These are phyloP conservation scores for Dryoscopus gambensis DNA, from an alignment of 2,113 vertebrate genomes.

Conservation along the genomic window DNA sequence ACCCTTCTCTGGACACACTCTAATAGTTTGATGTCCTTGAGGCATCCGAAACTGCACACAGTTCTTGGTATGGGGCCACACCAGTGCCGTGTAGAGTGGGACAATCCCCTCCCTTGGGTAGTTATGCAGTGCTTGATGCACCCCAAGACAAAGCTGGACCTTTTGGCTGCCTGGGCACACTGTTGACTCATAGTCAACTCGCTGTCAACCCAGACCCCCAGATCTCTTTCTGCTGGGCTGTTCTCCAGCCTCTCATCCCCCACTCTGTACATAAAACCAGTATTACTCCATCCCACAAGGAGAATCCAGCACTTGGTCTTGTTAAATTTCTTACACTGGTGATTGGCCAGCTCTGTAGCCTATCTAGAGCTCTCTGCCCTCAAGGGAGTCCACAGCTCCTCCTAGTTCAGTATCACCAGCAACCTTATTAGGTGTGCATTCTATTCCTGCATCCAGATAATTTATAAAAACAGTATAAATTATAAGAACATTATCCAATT, in stretches of 20 bases:
- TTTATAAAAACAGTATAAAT: not conserved
- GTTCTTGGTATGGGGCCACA: not conserved
- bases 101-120: no score
- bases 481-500: not conserved
- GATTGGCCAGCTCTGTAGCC: not conserved
- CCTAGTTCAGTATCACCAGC: not conserved
- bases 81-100: not conserved
- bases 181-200: not conserved
- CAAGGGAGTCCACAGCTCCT: not conserved
- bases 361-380: not conserved
- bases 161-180: not conserved
- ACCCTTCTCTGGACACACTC: not conserved
- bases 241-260: not conserved
- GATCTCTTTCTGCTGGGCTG: not conserved
- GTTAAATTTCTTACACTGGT: not conserved
- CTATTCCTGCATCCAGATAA: not conserved
- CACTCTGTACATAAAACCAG: not conserved
- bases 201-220: not conserved
- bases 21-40: not conserved
- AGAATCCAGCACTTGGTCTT: not conserved
- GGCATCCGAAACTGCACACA: not conserved
- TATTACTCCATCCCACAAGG: not conserved
- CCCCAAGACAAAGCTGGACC: not conserved
- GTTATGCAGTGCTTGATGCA: not conserved
- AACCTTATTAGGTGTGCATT: not conserved